Evolutionary conservation across 1,140 invertebrate genomes (phyloP), one percentile per base, ranked within the genome.

Genomic region (Eulimnadia texana): DNA sequence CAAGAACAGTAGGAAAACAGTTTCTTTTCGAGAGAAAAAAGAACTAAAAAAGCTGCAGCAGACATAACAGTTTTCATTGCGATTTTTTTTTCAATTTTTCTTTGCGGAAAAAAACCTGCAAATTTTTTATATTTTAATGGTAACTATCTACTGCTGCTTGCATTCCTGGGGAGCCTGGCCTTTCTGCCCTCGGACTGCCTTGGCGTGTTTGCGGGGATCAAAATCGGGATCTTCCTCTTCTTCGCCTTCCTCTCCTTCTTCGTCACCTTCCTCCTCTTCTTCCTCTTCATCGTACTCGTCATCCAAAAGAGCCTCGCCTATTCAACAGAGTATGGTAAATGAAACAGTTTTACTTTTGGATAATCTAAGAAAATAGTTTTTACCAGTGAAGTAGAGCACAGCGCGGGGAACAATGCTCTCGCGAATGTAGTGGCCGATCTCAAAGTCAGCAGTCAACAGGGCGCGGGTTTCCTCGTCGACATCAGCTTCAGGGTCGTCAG

Each of bases 381-480:
- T 71, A 79, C 85, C 94, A 67, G 94, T 98, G 71, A 84, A 98
- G 68, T 93, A 95, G 25, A 98, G 79, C 55, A 97, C 87, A 66
- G 93, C 93, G 72, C 86, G 82, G 25, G 92, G 93, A 67, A 98
- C 84, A 67, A 98, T 85, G 65, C 89, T 80, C 71, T 96, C 92
- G 68, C 91, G 83, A 68, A 97, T 88, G 72, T 96, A 95, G 76
- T 97, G 92, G n/a, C 94, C 94, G 73, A 98, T 92, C 79, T 98
- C 93, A 75, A 94, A 98, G 77, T 98, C 93, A 64, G 84, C 85
- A 3, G 86, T 88, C 64, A 97, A 73, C 58, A 94, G 73, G 67
- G 84, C 80, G 71, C 84, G 78, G 20, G 80, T 78, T 29, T 88
- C 85, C 58, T 85, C 83, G 68, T 90, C 85, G 50, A 90, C 75